Evolutionary conservation across 2,888 invertebrate genomes (phyloP).

Genomic region (Cantharis rustica): DNA sequence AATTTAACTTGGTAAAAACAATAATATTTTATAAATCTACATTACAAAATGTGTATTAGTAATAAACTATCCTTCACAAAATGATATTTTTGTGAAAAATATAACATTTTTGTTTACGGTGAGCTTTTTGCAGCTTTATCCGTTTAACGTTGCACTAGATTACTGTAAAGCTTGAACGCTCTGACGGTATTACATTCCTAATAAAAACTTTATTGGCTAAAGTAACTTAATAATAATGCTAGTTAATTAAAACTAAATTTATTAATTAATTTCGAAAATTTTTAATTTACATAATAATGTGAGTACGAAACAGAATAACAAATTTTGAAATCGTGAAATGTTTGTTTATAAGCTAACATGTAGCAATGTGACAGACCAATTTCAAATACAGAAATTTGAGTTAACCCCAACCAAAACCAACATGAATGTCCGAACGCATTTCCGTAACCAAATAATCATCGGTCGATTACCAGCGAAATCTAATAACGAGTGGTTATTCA

Average conservation of each 20-base stretch:
- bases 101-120: neutral
- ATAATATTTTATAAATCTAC: no score
- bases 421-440: conserved; percentile 8
- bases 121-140: neutral
- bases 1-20: no score
- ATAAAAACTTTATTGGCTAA: neutral
- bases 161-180: neutral
- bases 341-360: neutral
- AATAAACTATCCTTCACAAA: neutral
- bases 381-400: conserved; percentile 21
- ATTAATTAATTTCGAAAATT: neutral
- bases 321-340: neutral
- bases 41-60: no score
- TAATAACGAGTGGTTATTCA: neutral
- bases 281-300: neutral
- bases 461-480: neutral
- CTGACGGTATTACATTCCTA: neutral
- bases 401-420: conserved; percentile 14
- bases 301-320: neutral
- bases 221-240: neutral
- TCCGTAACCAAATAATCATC: neutral
- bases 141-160: neutral
- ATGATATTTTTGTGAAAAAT: neutral
- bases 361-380: conserved; percentile 16
- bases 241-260: neutral